Base-by-base conservation (phyloP, 2,888 invertebrate species). In the Didymodactylos carnosus region DNA sequence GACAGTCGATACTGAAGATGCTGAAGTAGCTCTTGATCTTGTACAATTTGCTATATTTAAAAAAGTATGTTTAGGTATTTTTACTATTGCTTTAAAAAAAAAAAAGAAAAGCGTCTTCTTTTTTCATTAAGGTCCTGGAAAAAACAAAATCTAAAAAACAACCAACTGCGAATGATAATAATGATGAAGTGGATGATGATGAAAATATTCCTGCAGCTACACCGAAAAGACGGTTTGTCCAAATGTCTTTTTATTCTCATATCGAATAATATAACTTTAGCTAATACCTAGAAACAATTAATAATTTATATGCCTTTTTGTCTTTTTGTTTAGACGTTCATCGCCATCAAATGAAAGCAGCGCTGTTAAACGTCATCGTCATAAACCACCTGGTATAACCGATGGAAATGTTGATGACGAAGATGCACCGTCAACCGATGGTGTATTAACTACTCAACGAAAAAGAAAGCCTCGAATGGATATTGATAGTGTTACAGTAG, bases 41-140 rank as follows among this genome's bases (percentile, higher is more conserved):
- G 89, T 98, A 25, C 91, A 94, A 80, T 97, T 88, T 83, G 94
- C 95, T 0, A 93, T 92, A 84, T 97, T 97, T 85, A 94, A 95
- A 82, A 91, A 91, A 86, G 93, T 92, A 75, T 53, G 39, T 35
- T 41, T 25, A 3, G 14, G 13, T 49, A 25, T 46, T 2, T 2
- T 23, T 3, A 23, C n/a, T 43, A 11, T 0, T 23, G 25, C 8
- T 23, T 23, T 49, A 49, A 14, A 3, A 23, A 23, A n/a, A 23
- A 49, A 23, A 3, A 23, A 6, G 2, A 23, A 5, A 8, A 23
- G n/a, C 25, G 10, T 49, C 10, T 49, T 43, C 19, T 19, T 10
- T 43, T 43, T 4, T 19, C 19, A 43, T 51, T 27, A 16, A 51
- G 51, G 62, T 74, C 16, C 35, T 74, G 35, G 74, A 74, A 53